Conservation (phyloP, 2,888 invertebrate genomes). For the Heliconius hortense region DNA sequence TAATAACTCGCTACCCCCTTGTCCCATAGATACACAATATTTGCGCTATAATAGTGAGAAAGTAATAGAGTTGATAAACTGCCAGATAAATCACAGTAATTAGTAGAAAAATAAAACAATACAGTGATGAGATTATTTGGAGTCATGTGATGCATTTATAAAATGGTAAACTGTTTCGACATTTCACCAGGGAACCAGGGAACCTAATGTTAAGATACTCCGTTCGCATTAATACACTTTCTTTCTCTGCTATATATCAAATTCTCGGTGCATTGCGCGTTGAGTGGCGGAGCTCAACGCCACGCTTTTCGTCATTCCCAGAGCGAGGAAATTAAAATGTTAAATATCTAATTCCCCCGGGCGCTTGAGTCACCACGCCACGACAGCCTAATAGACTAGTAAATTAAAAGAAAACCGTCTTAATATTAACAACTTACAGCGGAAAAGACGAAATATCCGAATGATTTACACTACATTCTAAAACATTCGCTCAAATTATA, state of each 20-base stretch:
- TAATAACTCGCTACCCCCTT: background rate
- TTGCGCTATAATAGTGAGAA: background rate
- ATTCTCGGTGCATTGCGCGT: too few relatives aligned
- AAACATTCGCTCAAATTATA: background rate
- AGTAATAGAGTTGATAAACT: background rate
- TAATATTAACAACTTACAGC: background rate
- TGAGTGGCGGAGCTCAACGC: too few relatives aligned
- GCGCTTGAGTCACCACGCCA: too few relatives aligned
- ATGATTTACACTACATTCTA: slow-evolving; percentile 1
- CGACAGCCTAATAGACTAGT: too few relatives aligned
- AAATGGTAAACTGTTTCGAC: too few relatives aligned
- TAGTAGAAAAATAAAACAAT: background rate
- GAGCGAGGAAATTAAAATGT: too few relatives aligned
- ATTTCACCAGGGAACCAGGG: too few relatives aligned
- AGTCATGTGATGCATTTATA: too few relatives aligned
- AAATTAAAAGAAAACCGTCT: background rate
- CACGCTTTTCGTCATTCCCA: too few relatives aligned
- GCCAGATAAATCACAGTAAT: slow-evolving; percentile 19
- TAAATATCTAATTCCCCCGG: too few relatives aligned
- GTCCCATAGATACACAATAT: background rate
- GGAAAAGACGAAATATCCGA: background rate
- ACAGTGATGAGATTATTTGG: background rate
- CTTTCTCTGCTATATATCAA: background rate
- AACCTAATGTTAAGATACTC: background rate
- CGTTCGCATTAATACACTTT: background rate